These are phyloP conservation scores for Theonella swinhoei DNA, from an alignment of 37 sponge, comb jelly and placozoan genomes.

Conservation along the genomic window DNA sequence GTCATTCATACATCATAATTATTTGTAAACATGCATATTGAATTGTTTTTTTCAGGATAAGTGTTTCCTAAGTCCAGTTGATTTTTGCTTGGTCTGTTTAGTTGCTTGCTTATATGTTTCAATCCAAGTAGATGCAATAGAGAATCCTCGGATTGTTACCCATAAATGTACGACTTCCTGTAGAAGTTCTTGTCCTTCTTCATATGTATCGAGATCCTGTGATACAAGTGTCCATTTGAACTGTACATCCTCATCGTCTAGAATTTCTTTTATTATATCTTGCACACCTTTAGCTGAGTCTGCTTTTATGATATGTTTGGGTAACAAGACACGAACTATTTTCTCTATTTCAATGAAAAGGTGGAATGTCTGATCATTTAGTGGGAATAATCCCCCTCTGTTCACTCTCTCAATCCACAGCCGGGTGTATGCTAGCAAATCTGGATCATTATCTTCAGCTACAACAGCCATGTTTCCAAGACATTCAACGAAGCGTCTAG, in stretches of 20 bases:
- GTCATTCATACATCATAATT: neutral
- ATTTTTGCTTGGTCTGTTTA: slow-evolving; percentile 13
- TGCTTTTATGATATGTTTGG: neutral
- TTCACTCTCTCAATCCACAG: slow-evolving; percentile 41
- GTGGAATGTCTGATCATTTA: slow-evolving; percentile 25
- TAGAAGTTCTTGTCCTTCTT: slow-evolving; percentile 20
- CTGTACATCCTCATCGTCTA: slow-evolving; percentile 42
- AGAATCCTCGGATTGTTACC: slow-evolving; percentile 62
- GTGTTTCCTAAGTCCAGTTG: slow-evolving; percentile 21
- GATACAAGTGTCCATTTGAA: slow-evolving; percentile 49
- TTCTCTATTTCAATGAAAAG: slow-evolving; percentile 30
- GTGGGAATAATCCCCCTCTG: slow-evolving; percentile 52
- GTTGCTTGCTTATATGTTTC: slow-evolving; percentile 34
- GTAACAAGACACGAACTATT: neutral
- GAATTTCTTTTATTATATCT: slow-evolving; percentile 9
- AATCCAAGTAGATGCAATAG: slow-evolving; percentile 34
- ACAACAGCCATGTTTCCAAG: slow-evolving; percentile 48
- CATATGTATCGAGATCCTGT: slow-evolving; percentile 14
- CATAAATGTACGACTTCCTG: slow-evolving; percentile 16
- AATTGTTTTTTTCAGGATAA: neutral
- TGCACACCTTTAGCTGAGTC: neutral
- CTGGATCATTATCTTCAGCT: slow-evolving; percentile 10
- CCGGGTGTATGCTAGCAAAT: slow-evolving; percentile 23
- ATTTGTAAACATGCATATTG: neutral
- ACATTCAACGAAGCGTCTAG: slow-evolving; percentile 24